Evolutionary conservation across 1,140 invertebrate species (phyloP).

Genomic region (Eumeta japonica): DNA sequence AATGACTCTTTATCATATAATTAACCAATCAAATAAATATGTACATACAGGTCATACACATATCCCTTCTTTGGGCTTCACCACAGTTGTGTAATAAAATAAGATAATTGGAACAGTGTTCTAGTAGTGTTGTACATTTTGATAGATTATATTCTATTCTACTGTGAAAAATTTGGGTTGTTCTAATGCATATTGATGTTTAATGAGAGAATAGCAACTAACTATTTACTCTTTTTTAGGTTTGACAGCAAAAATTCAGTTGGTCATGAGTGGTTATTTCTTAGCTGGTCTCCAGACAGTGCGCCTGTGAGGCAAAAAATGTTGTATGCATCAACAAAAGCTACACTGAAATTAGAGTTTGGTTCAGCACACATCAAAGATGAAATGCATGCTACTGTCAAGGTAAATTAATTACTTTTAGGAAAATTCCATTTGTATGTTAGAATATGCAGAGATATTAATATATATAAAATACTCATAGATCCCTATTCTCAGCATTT

Average conservation of each 20-base stretch:
- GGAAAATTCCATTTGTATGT: not conserved
- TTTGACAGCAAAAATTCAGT: constrained; percentile 76
- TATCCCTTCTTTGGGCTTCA: no score
- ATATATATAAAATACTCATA: not conserved
- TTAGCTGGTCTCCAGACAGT: constrained; percentile 92
- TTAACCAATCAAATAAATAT: no score
- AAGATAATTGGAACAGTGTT: no score
- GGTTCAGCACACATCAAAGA: constrained; percentile 91
- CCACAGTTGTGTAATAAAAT: no score
- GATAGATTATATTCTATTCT: no score
- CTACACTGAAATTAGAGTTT: constrained; percentile 96
- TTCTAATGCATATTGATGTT: no score
- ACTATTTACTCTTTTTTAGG: constrained; percentile 61
- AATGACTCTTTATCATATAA: no score
- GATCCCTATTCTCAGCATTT: not conserved
- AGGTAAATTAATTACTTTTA: constrained; percentile 51
- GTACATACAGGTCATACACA: no score
- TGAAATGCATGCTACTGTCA: constrained; percentile 83
- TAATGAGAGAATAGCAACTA: no score
- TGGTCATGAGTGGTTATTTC: constrained; percentile 91
- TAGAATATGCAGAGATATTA: constrained; percentile 2
- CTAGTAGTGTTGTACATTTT: no score
- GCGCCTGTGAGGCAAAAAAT: constrained; percentile 93
- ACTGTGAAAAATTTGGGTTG: no score
- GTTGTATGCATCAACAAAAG: constrained; percentile 98